A percentile compares a stretch with the other conserved stretches of the same genome.
phyloP scores from a whole-genome alignment of 1,140 invertebrate genomes.

The Pseudomyrmex gracilis region DNA sequence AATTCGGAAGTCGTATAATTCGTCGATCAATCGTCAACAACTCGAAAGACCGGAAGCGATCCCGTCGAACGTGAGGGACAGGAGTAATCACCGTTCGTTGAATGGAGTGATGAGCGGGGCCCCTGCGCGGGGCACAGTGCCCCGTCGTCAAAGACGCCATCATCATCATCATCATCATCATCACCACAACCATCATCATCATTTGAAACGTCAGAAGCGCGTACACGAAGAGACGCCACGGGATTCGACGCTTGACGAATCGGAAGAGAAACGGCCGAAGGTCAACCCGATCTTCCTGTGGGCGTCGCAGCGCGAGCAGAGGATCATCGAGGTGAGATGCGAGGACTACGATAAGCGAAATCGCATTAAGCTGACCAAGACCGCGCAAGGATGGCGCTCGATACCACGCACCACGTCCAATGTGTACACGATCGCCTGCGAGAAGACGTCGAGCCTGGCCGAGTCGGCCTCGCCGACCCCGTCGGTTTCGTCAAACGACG shows the following conservation, averaged over 20 bases:
- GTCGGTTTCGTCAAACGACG: conserved; percentile 67
- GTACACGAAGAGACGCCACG: conserved; percentile 22
- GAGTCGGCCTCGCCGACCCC: conserved; percentile 57
- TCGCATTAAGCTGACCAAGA: conserved; percentile 92
- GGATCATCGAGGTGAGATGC: conserved; percentile 92
- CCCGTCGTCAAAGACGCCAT: conserved; percentile 84
- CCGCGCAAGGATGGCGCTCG: conserved; percentile 92
- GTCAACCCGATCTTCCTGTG: conserved; percentile 93
- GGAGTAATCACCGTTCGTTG: conserved; percentile 78
- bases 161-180: conserved; percentile 77
- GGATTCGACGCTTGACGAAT: conserved; percentile 32
- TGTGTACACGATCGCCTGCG: conserved; percentile 80
- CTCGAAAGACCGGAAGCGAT: conserved; percentile 12
- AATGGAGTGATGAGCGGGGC: conserved; percentile 85
- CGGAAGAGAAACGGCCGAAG: conserved; percentile 85
- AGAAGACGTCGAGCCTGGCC: conserved; percentile 25
- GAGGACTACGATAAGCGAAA: conserved; percentile 94
- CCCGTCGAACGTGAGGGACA: conserved; percentile 69
- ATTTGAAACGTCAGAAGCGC: conserved; percentile 65
- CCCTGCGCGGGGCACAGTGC: conserved; percentile 83
- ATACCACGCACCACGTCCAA: conserved; percentile 91
- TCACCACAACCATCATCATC: conserved; percentile 66
- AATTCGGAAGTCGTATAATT: background rate
- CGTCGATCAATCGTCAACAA: conserved; percentile 1
- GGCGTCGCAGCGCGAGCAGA: conserved; percentile 91